Evolutionary conservation across 2,888 invertebrate species (phyloP).

Genomic region (Parthenolecanium corni): DNA sequence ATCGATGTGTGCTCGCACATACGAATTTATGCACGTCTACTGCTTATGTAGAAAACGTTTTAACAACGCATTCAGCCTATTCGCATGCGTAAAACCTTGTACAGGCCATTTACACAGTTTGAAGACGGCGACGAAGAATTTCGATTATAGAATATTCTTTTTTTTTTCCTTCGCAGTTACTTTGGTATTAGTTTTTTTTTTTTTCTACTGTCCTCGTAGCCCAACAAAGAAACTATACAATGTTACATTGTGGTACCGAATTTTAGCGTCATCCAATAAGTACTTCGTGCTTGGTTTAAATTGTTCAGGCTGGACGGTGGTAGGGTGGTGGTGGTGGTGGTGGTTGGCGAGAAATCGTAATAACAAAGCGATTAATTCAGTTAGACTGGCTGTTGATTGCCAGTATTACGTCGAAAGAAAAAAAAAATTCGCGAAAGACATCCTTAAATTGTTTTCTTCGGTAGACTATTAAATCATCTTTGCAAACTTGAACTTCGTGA

Average conservation of each 20-base stretch:
- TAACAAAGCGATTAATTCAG: neutral
- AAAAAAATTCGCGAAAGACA: constrained; percentile 3
- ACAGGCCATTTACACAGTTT: constrained; percentile 16
- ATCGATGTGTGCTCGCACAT: no score
- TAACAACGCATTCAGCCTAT: no score
- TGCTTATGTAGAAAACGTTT: no score
- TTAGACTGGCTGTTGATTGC: no score
- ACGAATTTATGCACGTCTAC: no score
- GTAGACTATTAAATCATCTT: neutral
- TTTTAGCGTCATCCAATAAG: neutral
- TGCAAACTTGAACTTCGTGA: neutral
- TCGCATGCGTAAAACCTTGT: constrained; percentile 14
- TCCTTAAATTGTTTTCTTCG: neutral
- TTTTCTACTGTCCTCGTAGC: neutral
- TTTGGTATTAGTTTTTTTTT: constrained; percentile 1
- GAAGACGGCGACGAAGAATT: neutral
- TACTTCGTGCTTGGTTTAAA: neutral
- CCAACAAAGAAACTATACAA: neutral
- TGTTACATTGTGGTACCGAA: neutral
- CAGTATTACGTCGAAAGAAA: neutral
- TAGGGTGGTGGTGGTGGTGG: neutral
- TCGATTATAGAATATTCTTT: no score
- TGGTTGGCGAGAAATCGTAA: neutral
- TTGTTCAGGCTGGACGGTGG: no score
- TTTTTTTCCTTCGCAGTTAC: constrained; percentile 8